Percentiles rank a stretch among this genome's conserved stretches.
Evolutionary conservation across 1,140 invertebrate species (phyloP).

Genomic region (Polypedilum vanderplanki): DNA sequence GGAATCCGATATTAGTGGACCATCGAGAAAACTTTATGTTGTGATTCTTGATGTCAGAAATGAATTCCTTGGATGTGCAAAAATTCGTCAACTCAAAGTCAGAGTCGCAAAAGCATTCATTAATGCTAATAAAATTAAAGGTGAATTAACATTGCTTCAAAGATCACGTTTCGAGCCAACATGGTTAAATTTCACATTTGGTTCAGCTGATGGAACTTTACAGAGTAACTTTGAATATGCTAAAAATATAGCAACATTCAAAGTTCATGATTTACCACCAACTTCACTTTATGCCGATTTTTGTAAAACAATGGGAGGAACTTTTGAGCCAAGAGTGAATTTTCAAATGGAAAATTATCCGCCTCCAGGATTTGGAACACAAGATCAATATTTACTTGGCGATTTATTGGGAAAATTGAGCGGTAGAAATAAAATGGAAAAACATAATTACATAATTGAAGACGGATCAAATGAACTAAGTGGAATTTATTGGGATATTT

Average conservation of each 20-base stretch:
- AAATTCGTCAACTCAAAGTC: constrained; percentile 60
- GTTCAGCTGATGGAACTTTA: constrained; percentile 47
- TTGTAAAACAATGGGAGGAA: constrained; percentile 57
- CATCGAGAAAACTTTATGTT: constrained; percentile 68
- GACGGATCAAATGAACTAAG: constrained; percentile 57
- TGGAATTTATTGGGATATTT: constrained; percentile 73
- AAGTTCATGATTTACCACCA: constrained; percentile 62
- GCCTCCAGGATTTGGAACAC: constrained; percentile 67
- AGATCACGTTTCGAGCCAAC: constrained; percentile 78
- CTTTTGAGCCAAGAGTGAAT: constrained; percentile 61
- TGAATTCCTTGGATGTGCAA: constrained; percentile 75
- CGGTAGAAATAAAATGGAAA: constrained; percentile 59
- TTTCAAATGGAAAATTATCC: constrained; percentile 50
- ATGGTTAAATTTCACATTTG: constrained; percentile 66
- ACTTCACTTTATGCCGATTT: constrained; percentile 48
- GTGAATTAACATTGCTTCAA: constrained; percentile 72
- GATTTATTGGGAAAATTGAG: constrained; percentile 86
- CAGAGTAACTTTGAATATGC: constrained; percentile 41
- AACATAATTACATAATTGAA: constrained; percentile 58
- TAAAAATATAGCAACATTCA: constrained; percentile 54
- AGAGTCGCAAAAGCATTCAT: constrained; percentile 63
- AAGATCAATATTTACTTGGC: constrained; percentile 81
- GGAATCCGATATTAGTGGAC: constrained; percentile 60
- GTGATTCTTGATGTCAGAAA: constrained; percentile 77
- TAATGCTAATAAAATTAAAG: constrained; percentile 71